Conservation (phyloP, 2,888 invertebrate genomes). For the Dryobotodes eremita region DNA sequence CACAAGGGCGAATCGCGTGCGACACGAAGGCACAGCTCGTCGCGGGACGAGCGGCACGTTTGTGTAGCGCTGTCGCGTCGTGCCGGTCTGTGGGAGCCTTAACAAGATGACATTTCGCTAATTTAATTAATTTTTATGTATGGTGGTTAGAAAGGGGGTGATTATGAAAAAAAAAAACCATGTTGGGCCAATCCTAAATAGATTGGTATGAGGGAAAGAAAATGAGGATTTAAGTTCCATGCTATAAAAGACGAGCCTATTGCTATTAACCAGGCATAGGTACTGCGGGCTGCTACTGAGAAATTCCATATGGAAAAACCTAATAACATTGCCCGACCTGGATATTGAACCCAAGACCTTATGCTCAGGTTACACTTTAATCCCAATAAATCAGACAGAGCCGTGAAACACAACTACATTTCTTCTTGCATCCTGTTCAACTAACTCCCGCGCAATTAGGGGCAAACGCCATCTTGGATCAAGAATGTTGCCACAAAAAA, state of each 20-base stretch:
- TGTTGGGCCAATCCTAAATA: too few species aligned
- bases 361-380: background rate
- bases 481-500: constrained; percentile 64
- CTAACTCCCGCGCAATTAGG: constrained; percentile 57
- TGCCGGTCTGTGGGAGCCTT: too few species aligned
- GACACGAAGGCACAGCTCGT: too few species aligned
- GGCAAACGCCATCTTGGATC: constrained; percentile 51
- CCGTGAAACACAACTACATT: background rate
- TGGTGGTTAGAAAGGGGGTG: too few species aligned
- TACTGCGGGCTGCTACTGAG: background rate
- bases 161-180: too few species aligned
- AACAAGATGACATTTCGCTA: too few species aligned
- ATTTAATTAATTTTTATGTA: too few species aligned
- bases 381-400: background rate
- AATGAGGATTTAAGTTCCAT: background rate
- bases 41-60: too few species aligned
- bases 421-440: constrained; percentile 26
- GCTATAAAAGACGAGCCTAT: background rate
- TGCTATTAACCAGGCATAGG: background rate
- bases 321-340: background rate
- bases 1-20: too few species aligned
- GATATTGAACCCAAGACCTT: background rate
- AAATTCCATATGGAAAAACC: background rate
- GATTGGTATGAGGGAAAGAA: too few species aligned
- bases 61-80: too few species aligned